Conservation (phyloP, 2,113 vertebrate genomes). For the Plecturocebus donacophilus region DNA sequence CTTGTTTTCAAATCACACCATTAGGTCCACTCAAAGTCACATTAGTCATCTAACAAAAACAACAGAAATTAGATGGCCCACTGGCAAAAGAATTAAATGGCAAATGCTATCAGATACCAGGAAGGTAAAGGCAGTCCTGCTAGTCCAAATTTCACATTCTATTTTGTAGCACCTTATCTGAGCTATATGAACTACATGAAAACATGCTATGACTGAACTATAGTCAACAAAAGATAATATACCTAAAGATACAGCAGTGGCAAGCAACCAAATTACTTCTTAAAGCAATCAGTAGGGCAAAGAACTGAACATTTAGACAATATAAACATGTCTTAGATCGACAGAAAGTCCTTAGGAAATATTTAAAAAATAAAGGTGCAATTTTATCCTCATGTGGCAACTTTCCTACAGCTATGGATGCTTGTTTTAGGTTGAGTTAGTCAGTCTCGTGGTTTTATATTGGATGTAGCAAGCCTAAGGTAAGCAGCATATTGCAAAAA, state of each 20-base stretch:
- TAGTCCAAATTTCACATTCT: neutral
- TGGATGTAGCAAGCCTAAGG: neutral
- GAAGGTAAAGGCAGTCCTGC: neutral
- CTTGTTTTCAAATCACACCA: neutral
- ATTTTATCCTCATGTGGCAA: too few relatives aligned
- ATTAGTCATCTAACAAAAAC: neutral
- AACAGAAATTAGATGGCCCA: neutral
- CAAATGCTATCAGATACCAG: neutral
- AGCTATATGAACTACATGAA: neutral
- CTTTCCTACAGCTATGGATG: neutral
- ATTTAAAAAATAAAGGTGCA: neutral
- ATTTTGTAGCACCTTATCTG: neutral
- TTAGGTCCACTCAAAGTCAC: neutral
- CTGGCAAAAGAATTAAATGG: neutral
- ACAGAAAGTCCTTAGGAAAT: neutral
- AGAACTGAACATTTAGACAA: neutral
- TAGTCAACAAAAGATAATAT: neutral
- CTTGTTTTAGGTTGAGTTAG: conserved; percentile 42
- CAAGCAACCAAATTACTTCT: neutral
- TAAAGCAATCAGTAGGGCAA: neutral
- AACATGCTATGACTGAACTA: neutral
- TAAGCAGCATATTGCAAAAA: conserved; percentile 47
- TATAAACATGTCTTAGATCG: neutral
- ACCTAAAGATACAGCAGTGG: neutral
- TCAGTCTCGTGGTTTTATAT: conserved; percentile 16